phyloP scores from a whole-genome alignment of 2,113 vertebrate species.

The Sturnira hondurensis region DNA sequence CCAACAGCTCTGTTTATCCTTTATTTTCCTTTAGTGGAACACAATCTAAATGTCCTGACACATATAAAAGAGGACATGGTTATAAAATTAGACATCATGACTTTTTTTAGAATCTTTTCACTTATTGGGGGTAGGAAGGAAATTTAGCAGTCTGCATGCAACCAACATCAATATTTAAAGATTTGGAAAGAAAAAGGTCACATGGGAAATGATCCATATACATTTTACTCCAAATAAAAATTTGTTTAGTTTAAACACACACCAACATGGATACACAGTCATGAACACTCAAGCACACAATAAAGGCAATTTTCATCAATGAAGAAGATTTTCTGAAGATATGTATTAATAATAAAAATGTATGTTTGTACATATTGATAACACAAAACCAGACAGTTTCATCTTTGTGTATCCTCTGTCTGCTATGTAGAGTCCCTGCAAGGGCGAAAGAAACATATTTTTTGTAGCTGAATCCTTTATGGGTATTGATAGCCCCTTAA shows the following conservation, averaged over 20 bases:
- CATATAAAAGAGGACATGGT: background rate
- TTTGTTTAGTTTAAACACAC: background rate
- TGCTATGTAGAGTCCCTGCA: background rate
- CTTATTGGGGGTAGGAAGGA: background rate
- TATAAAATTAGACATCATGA: background rate
- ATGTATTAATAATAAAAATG: background rate
- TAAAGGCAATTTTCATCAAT: background rate
- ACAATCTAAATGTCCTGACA: background rate
- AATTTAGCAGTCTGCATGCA: background rate
- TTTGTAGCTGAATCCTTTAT: background rate
- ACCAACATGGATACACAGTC: background rate
- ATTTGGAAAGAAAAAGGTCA: background rate
- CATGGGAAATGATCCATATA: background rate
- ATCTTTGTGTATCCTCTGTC: background rate
- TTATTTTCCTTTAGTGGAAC: background rate
- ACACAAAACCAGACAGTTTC: background rate
- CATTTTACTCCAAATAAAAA: background rate
- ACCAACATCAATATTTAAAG: background rate
- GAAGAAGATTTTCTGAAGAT: background rate
- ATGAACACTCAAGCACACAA: background rate
- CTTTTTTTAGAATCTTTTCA: background rate
- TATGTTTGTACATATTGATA: background rate
- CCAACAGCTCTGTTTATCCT: background rate
- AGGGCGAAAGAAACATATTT: background rate
- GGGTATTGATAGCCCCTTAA: constrained; percentile 15